Conservation (phyloP, 2,888 invertebrate species). For the Melolontha melolontha region DNA sequence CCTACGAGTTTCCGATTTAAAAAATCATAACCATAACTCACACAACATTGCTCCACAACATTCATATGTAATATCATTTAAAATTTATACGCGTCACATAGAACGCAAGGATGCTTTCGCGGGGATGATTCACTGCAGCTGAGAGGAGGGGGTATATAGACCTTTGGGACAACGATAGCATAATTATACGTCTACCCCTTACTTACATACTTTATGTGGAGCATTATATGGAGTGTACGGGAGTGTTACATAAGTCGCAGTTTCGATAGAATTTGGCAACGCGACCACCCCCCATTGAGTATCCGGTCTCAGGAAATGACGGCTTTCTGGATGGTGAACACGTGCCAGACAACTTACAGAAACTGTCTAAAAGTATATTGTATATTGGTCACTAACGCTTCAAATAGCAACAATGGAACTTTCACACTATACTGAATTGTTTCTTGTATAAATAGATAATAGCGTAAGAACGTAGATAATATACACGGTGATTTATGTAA, state of each 20-base stretch:
- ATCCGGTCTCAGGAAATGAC: constrained; percentile 53
- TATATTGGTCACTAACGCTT: constrained; percentile 42
- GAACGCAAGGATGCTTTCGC: background rate
- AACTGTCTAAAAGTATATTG: constrained; percentile 44
- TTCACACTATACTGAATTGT: constrained; percentile 30
- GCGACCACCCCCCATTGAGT: constrained; percentile 44
- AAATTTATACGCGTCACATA: constrained; percentile 30
- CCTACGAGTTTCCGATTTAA: no score
- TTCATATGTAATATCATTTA: constrained; percentile 31
- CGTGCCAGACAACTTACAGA: constrained; percentile 51
- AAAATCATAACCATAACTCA: no score
- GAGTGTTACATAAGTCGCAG: constrained; percentile 42
- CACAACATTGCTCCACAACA: background rate
- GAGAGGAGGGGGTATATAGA: constrained; percentile 41
- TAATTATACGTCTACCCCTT: constrained; percentile 31
- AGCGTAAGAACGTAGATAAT: no score
- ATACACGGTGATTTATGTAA: no score
- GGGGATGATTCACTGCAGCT: constrained; percentile 48
- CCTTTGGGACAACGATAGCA: constrained; percentile 47
- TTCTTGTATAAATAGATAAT: constrained; percentile 3
- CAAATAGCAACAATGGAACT: constrained; percentile 40
- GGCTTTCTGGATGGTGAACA: constrained; percentile 53
- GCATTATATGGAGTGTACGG: constrained; percentile 2
- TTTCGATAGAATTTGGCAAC: constrained; percentile 49
- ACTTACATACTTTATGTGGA: constrained; percentile 9